Evolutionary conservation across 2,113 vertebrate species (phyloP), one percentile per base, ranked within the genome.

Genomic region (Halichoerus grypus): DNA sequence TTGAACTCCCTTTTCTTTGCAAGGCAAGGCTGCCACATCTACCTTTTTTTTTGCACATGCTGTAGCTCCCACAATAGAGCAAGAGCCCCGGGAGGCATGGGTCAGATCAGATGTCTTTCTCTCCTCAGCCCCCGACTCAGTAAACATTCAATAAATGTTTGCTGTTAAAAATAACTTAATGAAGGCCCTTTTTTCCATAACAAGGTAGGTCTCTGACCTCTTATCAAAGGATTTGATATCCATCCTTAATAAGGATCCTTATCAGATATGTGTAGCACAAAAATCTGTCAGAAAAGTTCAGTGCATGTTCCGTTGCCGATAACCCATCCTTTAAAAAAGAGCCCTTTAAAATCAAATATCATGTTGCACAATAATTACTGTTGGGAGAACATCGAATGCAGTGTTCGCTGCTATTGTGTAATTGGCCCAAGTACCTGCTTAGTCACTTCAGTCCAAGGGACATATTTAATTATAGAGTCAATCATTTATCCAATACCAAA

Each of bases 381-480:
- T 67, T 72, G 7, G 91, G 97, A 96, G 91, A 89, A 80, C 90
- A 93, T 93, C 81, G 94, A 97, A 97, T 22, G 57, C 33, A 79
- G 6, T 82, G 22, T 85, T 98, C 87, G 82, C 33, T 94, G 95
- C 86, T 88, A 46, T 55, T 92, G 24, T 4, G 51, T 76, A 90
- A 97, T 39, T 98, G 95, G 97, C 95, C 95, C 51, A 79, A 97
- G 92, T 88, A 80, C 88, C 96, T 98, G 67, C 94, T 98, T 74
- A 85, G 93, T 74, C 46, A 91, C 96, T 96, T 97, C 28, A 22
- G 61, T 94, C 80, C 76, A 53, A 57, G 76, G 80, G 79, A 57
- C 49, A 79, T 96, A 86, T 92, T 98, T 97, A 82, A 98, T 99
- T 98, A 98, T 61, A 97, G 98, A 98, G 81, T 63, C 84, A 95